Percentiles rank a stretch among this genome's conserved stretches.
phyloP scores from a whole-genome alignment of 2,888 invertebrate species.

The Lithophane socia region DNA sequence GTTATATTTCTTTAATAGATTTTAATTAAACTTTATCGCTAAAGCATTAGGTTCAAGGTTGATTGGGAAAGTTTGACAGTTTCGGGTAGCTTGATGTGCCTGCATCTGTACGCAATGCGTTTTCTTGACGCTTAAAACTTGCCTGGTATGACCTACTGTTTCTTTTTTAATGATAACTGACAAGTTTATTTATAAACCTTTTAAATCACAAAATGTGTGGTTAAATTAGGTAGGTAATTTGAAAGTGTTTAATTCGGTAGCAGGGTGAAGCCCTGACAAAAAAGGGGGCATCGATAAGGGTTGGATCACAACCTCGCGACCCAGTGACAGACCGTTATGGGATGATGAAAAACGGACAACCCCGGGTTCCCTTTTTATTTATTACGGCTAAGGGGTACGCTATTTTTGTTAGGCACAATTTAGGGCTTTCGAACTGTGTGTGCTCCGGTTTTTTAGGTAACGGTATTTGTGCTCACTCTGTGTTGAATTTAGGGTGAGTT shows the following conservation, averaged over 20 bases:
- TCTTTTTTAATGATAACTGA: background rate
- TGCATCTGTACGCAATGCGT: background rate
- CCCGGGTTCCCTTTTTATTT: constrained; percentile 52
- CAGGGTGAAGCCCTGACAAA: constrained; percentile 41
- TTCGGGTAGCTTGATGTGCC: no score
- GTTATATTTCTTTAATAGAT: no score
- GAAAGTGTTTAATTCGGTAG: constrained; percentile 35
- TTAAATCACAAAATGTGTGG: background rate
- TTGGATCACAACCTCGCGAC: constrained; percentile 41
- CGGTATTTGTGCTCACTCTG: constrained; percentile 35
- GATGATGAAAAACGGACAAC: constrained; percentile 55
- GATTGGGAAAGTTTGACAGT: no score
- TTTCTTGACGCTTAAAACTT: background rate
- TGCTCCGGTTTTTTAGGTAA: constrained; percentile 37
- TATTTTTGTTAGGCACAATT: constrained; percentile 58
- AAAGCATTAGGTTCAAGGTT: no score
- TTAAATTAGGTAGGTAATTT: constrained; percentile 21
- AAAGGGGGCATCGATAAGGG: constrained; percentile 42
- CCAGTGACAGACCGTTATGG: constrained; percentile 52
- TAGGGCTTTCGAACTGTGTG: constrained; percentile 44
- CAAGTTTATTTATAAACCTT: background rate
- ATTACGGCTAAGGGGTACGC: constrained; percentile 49
- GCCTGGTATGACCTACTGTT: background rate
- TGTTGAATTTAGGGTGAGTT: constrained; percentile 26
- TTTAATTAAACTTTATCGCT: no score